These are phyloP conservation scores for Agrochola lychnidis DNA, from an alignment of 2,888 invertebrate genomes.

Conservation along the genomic window DNA sequence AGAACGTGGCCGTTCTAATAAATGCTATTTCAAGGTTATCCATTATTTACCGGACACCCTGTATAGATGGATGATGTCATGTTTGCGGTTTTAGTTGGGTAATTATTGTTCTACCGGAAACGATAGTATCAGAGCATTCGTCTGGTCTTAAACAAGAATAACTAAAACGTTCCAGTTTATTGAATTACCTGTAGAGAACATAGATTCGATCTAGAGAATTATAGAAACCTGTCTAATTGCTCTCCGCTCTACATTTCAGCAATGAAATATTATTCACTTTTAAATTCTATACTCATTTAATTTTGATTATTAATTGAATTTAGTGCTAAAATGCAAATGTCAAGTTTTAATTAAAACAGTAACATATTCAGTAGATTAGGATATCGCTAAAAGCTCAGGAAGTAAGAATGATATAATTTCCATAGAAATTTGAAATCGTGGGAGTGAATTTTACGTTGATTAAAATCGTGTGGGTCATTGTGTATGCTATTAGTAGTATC, in stretches of 20 bases:
- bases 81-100: not conserved
- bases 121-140: not conserved
- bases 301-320: not conserved
- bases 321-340: constrained; percentile 10
- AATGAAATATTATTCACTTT: not conserved
- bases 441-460: constrained; percentile 57
- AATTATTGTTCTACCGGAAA: not conserved
- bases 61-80: not conserved
- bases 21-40: too few species aligned
- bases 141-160: not conserved
- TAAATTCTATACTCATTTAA: not conserved
- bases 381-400: constrained; percentile 56
- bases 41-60: too few species aligned
- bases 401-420: constrained; percentile 56
- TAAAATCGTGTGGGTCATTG: constrained; percentile 35
- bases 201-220: not conserved
- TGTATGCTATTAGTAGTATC: constrained; percentile 8
- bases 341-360: constrained; percentile 41
- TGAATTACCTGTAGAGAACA: not conserved
- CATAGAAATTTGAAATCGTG: constrained; percentile 64
- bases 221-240: not conserved
- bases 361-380: constrained; percentile 30
- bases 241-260: not conserved
- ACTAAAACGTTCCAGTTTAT: not conserved
- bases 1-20: too few species aligned